Evolutionary conservation across 2,113 vertebrate genomes (phyloP).

Genomic region (Nycticorax nycticorax): DNA sequence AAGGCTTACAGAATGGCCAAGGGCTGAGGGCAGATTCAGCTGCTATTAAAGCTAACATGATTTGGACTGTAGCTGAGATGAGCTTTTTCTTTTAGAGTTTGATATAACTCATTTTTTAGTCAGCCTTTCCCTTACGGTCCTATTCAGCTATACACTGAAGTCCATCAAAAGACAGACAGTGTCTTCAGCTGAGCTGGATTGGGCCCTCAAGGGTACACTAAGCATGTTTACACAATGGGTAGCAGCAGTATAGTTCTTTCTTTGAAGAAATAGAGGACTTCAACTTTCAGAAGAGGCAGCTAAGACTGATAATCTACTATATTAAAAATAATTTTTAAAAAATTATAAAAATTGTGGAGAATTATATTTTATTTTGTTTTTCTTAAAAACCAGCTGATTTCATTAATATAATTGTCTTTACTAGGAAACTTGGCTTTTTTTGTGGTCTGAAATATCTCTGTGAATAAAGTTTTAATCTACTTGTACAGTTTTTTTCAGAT

Average conservation of each 20-base stretch:
- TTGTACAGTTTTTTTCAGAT: not conserved
- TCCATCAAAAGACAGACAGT: not conserved
- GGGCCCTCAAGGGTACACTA: not conserved
- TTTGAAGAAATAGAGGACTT: not conserved
- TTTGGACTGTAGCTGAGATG: not conserved
- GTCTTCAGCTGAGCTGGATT: not conserved
- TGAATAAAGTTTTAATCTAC: not conserved
- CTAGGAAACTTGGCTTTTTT: not conserved
- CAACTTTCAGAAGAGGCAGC: not conserved
- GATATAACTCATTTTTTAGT: constrained; percentile 25
- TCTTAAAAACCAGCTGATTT: not conserved
- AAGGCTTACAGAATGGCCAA: not conserved
- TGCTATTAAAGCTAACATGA: not conserved
- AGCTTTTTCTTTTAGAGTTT: not conserved
- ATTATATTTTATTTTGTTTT: not conserved
- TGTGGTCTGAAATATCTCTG: not conserved
- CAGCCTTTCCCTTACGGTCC: constrained; percentile 7
- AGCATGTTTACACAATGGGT: not conserved
- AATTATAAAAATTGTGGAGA: not conserved
- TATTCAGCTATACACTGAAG: not conserved
- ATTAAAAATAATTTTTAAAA: not conserved
- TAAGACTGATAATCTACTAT: not conserved
- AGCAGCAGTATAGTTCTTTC: not conserved
- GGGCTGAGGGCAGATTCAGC: not conserved
- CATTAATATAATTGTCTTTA: not conserved